Evolutionary conservation across 2,113 vertebrate genomes (phyloP).

Genomic region (Oryzias curvinotus): DNA sequence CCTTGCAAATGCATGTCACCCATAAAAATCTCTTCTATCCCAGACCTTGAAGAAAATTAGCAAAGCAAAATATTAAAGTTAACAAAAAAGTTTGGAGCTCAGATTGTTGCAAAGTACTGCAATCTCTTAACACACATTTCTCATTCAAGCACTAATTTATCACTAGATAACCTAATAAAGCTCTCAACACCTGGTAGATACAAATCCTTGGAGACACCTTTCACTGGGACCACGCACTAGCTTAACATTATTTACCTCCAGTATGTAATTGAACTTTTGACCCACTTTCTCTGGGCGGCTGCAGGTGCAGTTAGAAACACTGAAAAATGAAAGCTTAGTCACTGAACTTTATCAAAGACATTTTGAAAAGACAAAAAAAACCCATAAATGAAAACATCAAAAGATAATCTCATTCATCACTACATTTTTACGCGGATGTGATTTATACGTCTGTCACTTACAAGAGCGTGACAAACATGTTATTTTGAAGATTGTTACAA

Average conservation of each 20-base stretch:
- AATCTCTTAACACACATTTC: slow-evolving; percentile 20
- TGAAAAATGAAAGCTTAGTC: not conserved
- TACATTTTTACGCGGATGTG: not conserved
- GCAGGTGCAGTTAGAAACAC: slow-evolving; percentile 7
- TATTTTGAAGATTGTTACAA: not conserved
- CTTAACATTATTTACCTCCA: not conserved
- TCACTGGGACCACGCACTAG: not conserved
- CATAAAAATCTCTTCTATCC: no score
- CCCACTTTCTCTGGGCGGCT: not conserved
- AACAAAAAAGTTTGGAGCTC: slow-evolving; percentile 2
- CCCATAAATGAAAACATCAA: not conserved
- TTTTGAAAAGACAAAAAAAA: not conserved
- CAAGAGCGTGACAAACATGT: not conserved
- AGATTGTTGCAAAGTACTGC: slow-evolving; percentile 7
- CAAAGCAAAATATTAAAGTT: not conserved
- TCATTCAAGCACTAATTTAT: slow-evolving; percentile 25
- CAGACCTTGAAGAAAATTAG: no score
- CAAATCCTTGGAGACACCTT: not conserved
- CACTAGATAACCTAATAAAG: slow-evolving; percentile 13
- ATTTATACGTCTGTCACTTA: not conserved
- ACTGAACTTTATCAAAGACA: not conserved
- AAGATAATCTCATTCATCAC: not conserved
- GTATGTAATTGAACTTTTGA: slow-evolving; percentile 8
- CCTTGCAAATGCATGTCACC: not conserved
- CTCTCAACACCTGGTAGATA: slow-evolving; percentile 21